Evolutionary conservation across 2,888 invertebrate genomes (phyloP), one percentile per base, ranked within the genome.

Genomic region (Tipula confusa): DNA sequence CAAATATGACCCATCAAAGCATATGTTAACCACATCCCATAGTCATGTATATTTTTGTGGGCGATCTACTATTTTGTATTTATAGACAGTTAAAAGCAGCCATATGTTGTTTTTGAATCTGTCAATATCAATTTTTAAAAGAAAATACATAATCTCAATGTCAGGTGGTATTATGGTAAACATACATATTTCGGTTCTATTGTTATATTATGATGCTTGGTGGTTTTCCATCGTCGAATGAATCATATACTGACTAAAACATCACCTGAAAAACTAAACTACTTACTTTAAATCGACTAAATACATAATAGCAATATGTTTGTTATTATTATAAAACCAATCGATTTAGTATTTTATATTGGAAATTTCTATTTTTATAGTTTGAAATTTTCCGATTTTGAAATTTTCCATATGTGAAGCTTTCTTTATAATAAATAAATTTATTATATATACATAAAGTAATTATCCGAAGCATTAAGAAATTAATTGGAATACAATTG

Each of bases 51-150:
- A 64, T 24, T 64, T 64, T 24, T 18, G 64, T 64, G 64, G 64
- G 64, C 64, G 24, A 64, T 24, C 64, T 0, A 24, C 64, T 64
- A 64, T 64, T n/a, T 64, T 64, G 24, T 64, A 64, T 64, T 64
- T 64, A 9, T 18, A 64, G 9, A 18, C 64, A 64, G 9, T 64
- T 64, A 64, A 24, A 64, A 64, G 9, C 6, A 9, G 64, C 9
- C 64, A 64, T 64, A 64, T 64, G 64, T 64, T 64, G n/a, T 64
- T 64, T 64, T 64, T 64, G n/a, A 24, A 64, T 64, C 64, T 64
- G 64, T 64, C 64, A 64, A 64, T 43, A 15, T 64, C 24, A 24
- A 13, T 18, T 18, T 24, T 11, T 43, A 24, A 64, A 24, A 7
- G 15, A 43, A 33, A 43, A 11, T 43, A 43, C 43, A 43, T 15